These are phyloP conservation scores for Diorhabda carinulata DNA, from an alignment of 1,140 invertebrate species.

Conservation along the genomic window DNA sequence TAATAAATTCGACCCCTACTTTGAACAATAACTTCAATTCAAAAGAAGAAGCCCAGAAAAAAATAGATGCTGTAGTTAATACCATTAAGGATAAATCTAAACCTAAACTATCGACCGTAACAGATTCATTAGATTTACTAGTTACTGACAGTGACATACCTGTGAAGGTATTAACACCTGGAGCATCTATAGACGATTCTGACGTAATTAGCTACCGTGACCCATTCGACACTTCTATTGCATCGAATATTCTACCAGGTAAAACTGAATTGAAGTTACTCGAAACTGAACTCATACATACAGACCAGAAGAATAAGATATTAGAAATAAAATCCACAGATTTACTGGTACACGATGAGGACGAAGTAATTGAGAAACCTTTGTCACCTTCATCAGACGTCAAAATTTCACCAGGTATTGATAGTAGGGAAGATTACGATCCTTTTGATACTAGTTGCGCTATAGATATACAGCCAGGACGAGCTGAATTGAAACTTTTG, in stretches of 20 bases:
- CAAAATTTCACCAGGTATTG: slow-evolving; percentile 4
- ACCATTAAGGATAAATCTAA: slow-evolving; percentile 35
- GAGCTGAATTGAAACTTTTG: slow-evolving; percentile 58
- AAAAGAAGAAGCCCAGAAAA: slow-evolving; percentile 44
- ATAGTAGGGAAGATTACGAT: slow-evolving; percentile 51
- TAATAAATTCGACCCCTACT: slow-evolving; percentile 58
- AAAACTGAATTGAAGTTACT: slow-evolving; percentile 72
- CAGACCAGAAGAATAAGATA: not conserved
- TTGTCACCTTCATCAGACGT: slow-evolving; percentile 43
- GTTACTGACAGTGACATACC: slow-evolving; percentile 56
- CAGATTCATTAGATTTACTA: slow-evolving; percentile 53
- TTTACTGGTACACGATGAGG: slow-evolving; percentile 23
- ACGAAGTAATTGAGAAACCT: slow-evolving; percentile 42
- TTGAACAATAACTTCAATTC: slow-evolving; percentile 59
- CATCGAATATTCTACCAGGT: slow-evolving; percentile 68
- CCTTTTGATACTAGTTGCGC: slow-evolving; percentile 66
- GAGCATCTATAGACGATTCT: slow-evolving; percentile 46
- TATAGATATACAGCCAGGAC: slow-evolving; percentile 54
- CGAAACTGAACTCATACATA: slow-evolving; percentile 63
- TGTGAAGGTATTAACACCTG: slow-evolving; percentile 58
- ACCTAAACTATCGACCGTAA: slow-evolving; percentile 33
- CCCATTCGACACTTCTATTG: slow-evolving; percentile 77
- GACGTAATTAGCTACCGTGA: slow-evolving; percentile 53
- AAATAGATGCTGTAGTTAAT: slow-evolving; percentile 43
- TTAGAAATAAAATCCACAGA: slow-evolving; percentile 15